Percentiles rank a stretch among this genome's conserved stretches.
phyloP scores from a whole-genome alignment of 2,113 vertebrate species.

The Apus apus region DNA sequence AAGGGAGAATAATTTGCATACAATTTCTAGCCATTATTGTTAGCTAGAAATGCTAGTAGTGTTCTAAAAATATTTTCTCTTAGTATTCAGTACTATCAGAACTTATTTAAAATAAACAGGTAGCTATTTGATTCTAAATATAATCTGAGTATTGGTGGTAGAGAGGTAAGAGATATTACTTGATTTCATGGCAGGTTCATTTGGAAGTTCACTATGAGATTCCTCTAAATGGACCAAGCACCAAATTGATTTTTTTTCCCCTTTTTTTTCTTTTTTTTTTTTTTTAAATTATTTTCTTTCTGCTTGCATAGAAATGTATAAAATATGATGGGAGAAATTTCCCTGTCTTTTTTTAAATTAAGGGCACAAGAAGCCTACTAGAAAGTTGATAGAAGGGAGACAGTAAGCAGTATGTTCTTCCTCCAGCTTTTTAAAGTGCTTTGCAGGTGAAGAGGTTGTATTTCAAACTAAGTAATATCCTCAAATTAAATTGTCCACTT shows the following conservation, averaged over 20 bases:
- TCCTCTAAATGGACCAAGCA: neutral
- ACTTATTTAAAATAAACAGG: neutral
- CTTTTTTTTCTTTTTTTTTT: too few relatives aligned
- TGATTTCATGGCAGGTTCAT: neutral
- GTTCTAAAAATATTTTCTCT: neutral
- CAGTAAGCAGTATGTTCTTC: neutral
- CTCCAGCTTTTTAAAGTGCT: neutral
- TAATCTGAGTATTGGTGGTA: neutral
- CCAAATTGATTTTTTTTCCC: neutral
- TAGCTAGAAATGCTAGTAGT: neutral
- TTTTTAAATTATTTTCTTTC: too few relatives aligned
- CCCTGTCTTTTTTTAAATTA: neutral
- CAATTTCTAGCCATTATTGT: slow-evolving; percentile 3
- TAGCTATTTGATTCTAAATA: neutral
- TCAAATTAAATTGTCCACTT: neutral
- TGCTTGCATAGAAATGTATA: neutral
- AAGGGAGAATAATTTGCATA: neutral
- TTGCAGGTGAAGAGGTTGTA: neutral
- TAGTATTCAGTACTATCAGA: neutral
- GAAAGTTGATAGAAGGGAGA: neutral
- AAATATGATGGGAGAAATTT: neutral
- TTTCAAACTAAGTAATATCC: neutral
- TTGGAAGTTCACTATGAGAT: neutral
- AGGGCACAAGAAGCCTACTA: neutral
- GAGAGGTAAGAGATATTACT: neutral